These are phyloP conservation scores for Pelecanoides urinatrix DNA, from an alignment of 2,113 vertebrate species.

Conservation along the genomic window DNA sequence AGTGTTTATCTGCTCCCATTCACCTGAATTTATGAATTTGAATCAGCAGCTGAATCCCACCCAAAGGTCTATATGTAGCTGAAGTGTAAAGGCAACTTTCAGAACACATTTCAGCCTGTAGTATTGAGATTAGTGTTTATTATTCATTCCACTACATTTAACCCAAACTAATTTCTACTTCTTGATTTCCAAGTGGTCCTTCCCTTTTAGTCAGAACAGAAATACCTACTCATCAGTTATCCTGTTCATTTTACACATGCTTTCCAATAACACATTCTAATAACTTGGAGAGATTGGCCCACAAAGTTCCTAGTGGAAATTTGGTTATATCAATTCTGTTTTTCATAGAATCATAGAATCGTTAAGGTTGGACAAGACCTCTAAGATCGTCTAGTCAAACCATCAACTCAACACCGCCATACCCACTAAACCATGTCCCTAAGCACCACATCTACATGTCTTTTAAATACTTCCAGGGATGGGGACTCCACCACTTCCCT, in stretches of 20 bases:
- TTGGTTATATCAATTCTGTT: background rate
- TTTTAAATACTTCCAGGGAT: too few species aligned
- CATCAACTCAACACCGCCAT: too few species aligned
- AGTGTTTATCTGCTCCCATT: background rate
- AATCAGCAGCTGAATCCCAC: background rate
- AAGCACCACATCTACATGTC: too few species aligned
- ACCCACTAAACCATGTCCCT: too few species aligned
- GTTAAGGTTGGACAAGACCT: too few species aligned
- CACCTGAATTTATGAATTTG: background rate
- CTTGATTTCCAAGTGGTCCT: background rate
- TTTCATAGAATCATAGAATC: background rate
- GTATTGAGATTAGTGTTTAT: background rate
- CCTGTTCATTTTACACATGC: background rate
- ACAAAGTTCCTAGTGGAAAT: background rate
- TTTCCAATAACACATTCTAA: background rate
- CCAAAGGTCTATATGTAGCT: background rate
- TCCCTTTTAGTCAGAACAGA: background rate
- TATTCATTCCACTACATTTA: background rate
- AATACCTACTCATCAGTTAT: background rate
- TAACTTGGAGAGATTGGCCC: background rate
- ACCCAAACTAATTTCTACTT: background rate
- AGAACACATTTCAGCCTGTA: background rate
- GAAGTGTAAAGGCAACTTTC: background rate
- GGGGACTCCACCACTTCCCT: too few species aligned
- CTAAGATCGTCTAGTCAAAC: too few species aligned